Percentiles rank a stretch among this genome's conserved stretches.
Conservation (phyloP, 2,113 vertebrate species). For the Piprites chloris region DNA sequence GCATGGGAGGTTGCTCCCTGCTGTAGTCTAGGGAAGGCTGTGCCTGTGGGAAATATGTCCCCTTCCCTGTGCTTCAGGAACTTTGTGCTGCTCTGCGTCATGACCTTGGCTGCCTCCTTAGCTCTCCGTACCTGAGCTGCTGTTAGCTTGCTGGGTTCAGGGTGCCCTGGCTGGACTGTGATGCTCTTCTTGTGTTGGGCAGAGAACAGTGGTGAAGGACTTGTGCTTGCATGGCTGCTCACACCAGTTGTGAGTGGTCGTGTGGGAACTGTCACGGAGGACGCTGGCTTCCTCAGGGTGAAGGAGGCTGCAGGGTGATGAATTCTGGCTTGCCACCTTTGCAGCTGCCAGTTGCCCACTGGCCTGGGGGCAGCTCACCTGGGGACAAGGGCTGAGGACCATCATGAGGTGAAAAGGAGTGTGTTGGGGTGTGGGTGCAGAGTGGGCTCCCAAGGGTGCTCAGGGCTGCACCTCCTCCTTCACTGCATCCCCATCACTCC, state of each 20-base stretch:
- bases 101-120: neutral
- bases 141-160: rapidly evolving
- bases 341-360: neutral
- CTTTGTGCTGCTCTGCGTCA: neutral
- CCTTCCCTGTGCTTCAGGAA: neutral
- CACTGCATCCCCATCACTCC: neutral
- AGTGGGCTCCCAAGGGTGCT: neutral
- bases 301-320: neutral
- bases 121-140: neutral
- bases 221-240: neutral
- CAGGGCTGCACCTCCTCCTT: neutral
- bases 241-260: rapidly evolving
- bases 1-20: rapidly evolving
- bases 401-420: neutral
- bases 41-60: neutral
- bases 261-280: neutral
- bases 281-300: neutral
- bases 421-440: neutral
- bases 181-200: neutral
- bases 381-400: neutral
- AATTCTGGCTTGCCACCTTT: rapidly evolving
- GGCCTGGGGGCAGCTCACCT: neutral
- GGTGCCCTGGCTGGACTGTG: neutral
- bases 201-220: rapidly evolving
- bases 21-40: neutral